Percentiles rank a stretch among this genome's conserved stretches.
Evolutionary conservation across 1,140 invertebrate genomes (phyloP).

Genomic region (Heliothis virescens): DNA sequence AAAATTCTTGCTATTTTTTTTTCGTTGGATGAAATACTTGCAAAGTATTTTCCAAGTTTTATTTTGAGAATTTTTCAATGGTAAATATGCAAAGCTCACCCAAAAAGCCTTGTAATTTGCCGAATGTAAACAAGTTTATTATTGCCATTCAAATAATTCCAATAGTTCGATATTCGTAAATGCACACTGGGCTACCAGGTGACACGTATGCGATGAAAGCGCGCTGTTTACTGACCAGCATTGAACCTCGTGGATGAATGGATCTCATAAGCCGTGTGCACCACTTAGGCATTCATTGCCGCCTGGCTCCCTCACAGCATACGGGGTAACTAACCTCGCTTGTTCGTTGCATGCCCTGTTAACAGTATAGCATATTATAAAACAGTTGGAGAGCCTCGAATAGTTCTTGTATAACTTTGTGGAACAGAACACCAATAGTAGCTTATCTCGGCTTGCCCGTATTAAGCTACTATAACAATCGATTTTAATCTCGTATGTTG

Average conservation of each 20-base stretch:
- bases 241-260: constrained; percentile 71
- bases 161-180: constrained; percentile 54
- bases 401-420: constrained; percentile 33
- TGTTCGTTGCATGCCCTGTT: constrained; percentile 54
- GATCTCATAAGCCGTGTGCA: constrained; percentile 61
- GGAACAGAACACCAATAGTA: constrained; percentile 14
- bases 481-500: constrained; percentile 25
- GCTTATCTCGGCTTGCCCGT: neutral
- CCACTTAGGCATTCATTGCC: constrained; percentile 75
- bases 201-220: constrained; percentile 73
- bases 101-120: too few species aligned
- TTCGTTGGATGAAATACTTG: too few species aligned
- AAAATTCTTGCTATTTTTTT: too few species aligned
- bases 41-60: too few species aligned
- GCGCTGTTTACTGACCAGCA: constrained; percentile 75
- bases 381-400: constrained; percentile 45
- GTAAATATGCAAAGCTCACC: too few species aligned
- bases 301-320: constrained; percentile 58
- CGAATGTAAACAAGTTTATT: neutral
- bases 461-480: neutral
- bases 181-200: constrained; percentile 71
- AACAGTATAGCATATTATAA: constrained; percentile 50
- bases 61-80: too few species aligned
- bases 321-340: constrained; percentile 70
- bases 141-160: neutral